Evolutionary conservation across 2,797 vertebrate species (phyloP).

Genomic region (Thalassophryne amazonica): DNA sequence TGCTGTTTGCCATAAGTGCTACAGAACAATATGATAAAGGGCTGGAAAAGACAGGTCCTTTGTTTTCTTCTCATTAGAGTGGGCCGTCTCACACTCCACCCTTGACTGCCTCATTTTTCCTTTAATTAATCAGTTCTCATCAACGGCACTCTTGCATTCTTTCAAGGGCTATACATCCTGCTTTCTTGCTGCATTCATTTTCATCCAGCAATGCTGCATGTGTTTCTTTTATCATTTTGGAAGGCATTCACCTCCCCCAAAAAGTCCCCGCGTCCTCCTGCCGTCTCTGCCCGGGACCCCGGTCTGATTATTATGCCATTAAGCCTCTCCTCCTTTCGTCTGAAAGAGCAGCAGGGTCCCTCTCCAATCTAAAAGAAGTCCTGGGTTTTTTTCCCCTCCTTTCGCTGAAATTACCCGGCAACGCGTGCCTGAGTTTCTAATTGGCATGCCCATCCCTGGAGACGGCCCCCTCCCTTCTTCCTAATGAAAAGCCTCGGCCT

Average conservation of each 20-base stretch:
- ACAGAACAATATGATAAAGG: slow-evolving; percentile 64
- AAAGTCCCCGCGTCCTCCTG: slow-evolving; percentile 62
- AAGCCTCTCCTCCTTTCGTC: slow-evolving; percentile 76
- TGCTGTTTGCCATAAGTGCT: slow-evolving; percentile 56
- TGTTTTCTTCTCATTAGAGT: slow-evolving; percentile 80
- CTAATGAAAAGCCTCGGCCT: slow-evolving; percentile 90
- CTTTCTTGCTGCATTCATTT: slow-evolving; percentile 58
- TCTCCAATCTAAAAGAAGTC: slow-evolving; percentile 86
- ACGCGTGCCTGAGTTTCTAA: slow-evolving; percentile 89
- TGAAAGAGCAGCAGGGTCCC: slow-evolving; percentile 82
- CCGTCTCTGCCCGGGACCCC: slow-evolving; percentile 69
- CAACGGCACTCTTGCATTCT: slow-evolving; percentile 66
- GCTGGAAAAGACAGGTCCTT: slow-evolving; percentile 69
- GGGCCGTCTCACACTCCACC: slow-evolving; percentile 72
- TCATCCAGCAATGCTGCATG: slow-evolving; percentile 52
- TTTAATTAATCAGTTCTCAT: slow-evolving; percentile 83
- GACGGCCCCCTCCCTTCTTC: slow-evolving; percentile 82
- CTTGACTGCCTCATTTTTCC: slow-evolving; percentile 80
- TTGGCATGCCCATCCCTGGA: slow-evolving; percentile 82
- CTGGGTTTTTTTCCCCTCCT: slow-evolving; percentile 77
- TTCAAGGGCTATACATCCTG: slow-evolving; percentile 70
- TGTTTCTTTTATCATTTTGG: slow-evolving; percentile 65
- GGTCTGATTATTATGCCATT: slow-evolving; percentile 88
- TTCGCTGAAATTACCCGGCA: slow-evolving; percentile 84
- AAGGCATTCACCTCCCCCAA: slow-evolving; percentile 57